Evolutionary conservation across 2,113 vertebrate species (phyloP).

Genomic region (Pachypanchax playfairii): DNA sequence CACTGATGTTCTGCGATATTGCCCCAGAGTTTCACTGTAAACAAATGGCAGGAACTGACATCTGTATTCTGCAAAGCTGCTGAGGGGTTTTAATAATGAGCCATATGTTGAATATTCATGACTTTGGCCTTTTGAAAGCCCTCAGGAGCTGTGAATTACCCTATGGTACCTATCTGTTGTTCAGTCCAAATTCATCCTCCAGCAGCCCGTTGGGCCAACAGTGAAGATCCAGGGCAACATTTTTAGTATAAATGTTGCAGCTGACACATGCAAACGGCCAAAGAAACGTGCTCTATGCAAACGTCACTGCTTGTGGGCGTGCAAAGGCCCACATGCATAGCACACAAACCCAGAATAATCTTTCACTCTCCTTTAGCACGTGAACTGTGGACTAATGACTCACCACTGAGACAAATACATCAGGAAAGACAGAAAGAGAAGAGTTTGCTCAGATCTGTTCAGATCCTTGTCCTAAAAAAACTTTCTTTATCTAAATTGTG

Average conservation of each 20-base stretch:
- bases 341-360: slow-evolving; percentile 41
- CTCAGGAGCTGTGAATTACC: slow-evolving; percentile 46
- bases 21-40: slow-evolving; percentile 12
- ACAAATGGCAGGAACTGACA: slow-evolving; percentile 41
- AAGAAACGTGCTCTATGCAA: slow-evolving; percentile 4
- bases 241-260: slow-evolving; percentile 50
- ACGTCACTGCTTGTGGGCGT: slow-evolving; percentile 11
- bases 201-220: slow-evolving; percentile 27
- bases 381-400: slow-evolving; percentile 59
- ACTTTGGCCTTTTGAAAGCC: slow-evolving; percentile 61
- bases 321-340: slow-evolving; percentile 13
- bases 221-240: slow-evolving; percentile 44
- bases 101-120: slow-evolving; percentile 70
- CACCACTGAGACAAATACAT: slow-evolving; percentile 49
- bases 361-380: slow-evolving; percentile 52
- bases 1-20: slow-evolving; percentile 8
- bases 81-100: slow-evolving; percentile 60
- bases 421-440: slow-evolving; percentile 18
- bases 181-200: slow-evolving; percentile 45
- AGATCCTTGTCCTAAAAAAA: background rate
- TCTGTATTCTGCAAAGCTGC: slow-evolving; percentile 51
- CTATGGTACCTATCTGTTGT: slow-evolving; percentile 50
- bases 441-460: slow-evolving; percentile 3
- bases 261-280: slow-evolving; percentile 32
- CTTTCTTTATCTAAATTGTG: background rate